Percentiles rank a stretch among this genome's conserved stretches.
Conservation (phyloP, 2,113 vertebrate genomes). For the Crotalus viridis region DNA sequence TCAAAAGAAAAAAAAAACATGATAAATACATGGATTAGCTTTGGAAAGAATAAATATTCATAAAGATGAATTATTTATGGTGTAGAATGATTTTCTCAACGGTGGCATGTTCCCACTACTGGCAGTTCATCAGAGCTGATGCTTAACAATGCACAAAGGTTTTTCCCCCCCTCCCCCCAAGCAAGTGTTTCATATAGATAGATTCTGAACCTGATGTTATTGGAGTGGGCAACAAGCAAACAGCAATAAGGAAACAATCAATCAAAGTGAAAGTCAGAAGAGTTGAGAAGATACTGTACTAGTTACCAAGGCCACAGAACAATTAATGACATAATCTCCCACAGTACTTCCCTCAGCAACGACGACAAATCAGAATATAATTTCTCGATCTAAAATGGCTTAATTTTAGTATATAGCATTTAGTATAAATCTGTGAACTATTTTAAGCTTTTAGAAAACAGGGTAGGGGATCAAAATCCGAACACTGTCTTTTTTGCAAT, state of each 20-base stretch:
- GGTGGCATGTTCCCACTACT: not conserved
- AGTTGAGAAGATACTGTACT: not conserved
- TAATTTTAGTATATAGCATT: not conserved
- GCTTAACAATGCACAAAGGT: not conserved
- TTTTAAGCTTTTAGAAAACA: not conserved
- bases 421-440: not conserved
- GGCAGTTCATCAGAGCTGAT: not conserved
- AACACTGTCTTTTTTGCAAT: not conserved
- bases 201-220: not conserved
- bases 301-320: not conserved
- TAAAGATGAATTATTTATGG: not conserved
- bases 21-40: not conserved
- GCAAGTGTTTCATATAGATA: not conserved
- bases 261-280: fast-evolving
- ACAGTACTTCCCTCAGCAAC: not conserved
- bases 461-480: not conserved
- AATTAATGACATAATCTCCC: fast-evolving
- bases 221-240: not conserved
- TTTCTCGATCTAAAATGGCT: not conserved
- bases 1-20: not conserved
- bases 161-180: not conserved
- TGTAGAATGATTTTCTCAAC: not conserved
- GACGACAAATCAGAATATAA: not conserved
- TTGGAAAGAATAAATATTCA: not conserved
- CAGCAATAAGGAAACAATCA: not conserved